Conservation (phyloP, 2,113 vertebrate species). For the Hippocampus comes region DNA sequence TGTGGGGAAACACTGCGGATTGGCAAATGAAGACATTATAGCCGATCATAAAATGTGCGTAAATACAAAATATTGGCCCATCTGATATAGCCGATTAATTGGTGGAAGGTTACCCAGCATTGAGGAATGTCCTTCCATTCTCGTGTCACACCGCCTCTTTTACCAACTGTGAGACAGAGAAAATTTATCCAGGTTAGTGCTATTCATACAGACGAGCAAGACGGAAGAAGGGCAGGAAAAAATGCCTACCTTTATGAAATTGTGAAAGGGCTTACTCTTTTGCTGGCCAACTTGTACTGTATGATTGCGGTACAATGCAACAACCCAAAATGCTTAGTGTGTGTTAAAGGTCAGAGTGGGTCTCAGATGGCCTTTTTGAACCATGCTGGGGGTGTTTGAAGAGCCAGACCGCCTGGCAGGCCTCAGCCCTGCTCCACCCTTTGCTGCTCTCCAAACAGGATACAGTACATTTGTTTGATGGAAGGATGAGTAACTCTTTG, state of each 20-base stretch:
- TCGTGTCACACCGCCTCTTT: background rate
- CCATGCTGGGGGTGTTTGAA: slow-evolving; percentile 65
- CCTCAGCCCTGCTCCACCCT: slow-evolving; percentile 32
- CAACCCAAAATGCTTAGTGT: slow-evolving; percentile 57
- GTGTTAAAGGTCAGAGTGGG: slow-evolving; percentile 65
- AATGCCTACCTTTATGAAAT: background rate
- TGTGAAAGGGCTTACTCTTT: background rate
- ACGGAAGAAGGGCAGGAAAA: background rate
- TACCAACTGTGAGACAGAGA: background rate
- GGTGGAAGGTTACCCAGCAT: no score
- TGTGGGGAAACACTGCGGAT: no score
- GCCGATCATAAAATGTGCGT: no score
- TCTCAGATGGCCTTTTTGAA: slow-evolving; percentile 66
- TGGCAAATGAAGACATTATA: no score
- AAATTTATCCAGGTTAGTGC: background rate
- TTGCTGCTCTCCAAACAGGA: slow-evolving; percentile 46
- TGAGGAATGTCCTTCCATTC: no score
- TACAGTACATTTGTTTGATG: slow-evolving; percentile 47
- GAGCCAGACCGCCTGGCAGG: slow-evolving; percentile 53
- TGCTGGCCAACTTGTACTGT: background rate
- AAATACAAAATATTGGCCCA: no score
- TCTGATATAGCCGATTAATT: no score
- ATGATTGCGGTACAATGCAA: slow-evolving; percentile 23
- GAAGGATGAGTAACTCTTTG: slow-evolving; percentile 31
- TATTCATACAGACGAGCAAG: background rate